These are phyloP conservation scores for Camponotus vicinus DNA, from an alignment of 1,140 invertebrate genomes.

Conservation along the genomic window DNA sequence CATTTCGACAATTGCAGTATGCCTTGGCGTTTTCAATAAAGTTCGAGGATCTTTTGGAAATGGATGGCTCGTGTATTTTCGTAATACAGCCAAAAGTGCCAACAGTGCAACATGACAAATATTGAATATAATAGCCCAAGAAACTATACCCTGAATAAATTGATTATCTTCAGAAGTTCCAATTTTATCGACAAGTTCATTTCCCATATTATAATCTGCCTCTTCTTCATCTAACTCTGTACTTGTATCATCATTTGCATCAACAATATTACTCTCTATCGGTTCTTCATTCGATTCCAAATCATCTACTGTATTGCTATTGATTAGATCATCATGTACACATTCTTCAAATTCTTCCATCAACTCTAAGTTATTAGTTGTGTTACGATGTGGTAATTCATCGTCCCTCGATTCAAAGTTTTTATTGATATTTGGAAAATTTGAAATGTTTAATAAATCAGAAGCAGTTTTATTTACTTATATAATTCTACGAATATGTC, in stretches of 20 bases:
- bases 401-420: neutral
- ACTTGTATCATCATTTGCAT: too few relatives aligned
- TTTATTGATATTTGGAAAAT: neutral
- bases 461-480: neutral
- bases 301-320: too few relatives aligned
- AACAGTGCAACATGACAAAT: neutral
- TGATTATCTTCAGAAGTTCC: neutral
- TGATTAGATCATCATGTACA: too few relatives aligned
- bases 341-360: neutral
- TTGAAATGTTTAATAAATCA: conserved; percentile 2
- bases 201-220: too few relatives aligned
- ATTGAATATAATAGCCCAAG: conserved; percentile 10
- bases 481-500: neutral
- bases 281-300: too few relatives aligned
- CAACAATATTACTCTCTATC: too few relatives aligned
- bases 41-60: conserved; percentile 5
- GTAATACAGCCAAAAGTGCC: neutral
- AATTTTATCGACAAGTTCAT: neutral
- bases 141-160: conserved; percentile 7
- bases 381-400: neutral
- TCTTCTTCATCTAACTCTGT: too few relatives aligned
- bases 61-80: neutral
- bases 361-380: neutral
- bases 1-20: conserved; percentile 2
- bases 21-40: conserved; percentile 3